Evolutionary conservation across 2,888 invertebrate species (phyloP), one percentile per base, ranked within the genome.

Genomic region (Drosophila kambysellisi): DNA sequence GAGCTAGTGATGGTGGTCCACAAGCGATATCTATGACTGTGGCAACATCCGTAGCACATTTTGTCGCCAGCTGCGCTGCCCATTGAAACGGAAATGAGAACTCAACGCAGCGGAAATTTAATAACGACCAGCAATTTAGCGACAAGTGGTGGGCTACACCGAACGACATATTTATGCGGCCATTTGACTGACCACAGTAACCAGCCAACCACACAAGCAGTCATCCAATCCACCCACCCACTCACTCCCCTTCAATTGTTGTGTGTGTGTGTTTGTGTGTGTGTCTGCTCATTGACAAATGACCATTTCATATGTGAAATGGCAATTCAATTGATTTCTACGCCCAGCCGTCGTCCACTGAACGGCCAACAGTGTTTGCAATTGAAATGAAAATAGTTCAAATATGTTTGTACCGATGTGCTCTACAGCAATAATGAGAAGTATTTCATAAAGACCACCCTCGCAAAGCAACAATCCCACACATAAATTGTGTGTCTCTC

Each of bases 61-160:
- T 73, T 70, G 83, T 75, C 76, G 81, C 78, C 85, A 85, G 85
- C 85, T 85, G 85, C 89, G 80, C 75, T 79, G 82, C 77, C 89
- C 84, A 87, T 89, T 79, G 85, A 79, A 90, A 88, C 87, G 87
- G 87, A 90, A 90, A 90, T 88, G 90, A 88, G 82, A 90, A 86
- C 87, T 90, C 90, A 88, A 88, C 87, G 90, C 89, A 88, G 87
- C 87, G 90, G 87, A 88, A 88, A 88, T 88, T 88, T 88, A 88
- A 88, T 88, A 88, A 88, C 88, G 87, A 88, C 80, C 90, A 88
- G 88, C 87, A 88, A 88, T 88, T 88, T 90, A 83, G 90, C 76
- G 74, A 71, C 71, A 66, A 73, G 70, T 77, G 73, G 75, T 56
- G 71, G 65, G 25, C 59, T 72, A 68, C 65, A 65, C 62, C 68